phyloP scores from a whole-genome alignment of 2,888 invertebrate species.

The Tenthredo distinguenda region DNA sequence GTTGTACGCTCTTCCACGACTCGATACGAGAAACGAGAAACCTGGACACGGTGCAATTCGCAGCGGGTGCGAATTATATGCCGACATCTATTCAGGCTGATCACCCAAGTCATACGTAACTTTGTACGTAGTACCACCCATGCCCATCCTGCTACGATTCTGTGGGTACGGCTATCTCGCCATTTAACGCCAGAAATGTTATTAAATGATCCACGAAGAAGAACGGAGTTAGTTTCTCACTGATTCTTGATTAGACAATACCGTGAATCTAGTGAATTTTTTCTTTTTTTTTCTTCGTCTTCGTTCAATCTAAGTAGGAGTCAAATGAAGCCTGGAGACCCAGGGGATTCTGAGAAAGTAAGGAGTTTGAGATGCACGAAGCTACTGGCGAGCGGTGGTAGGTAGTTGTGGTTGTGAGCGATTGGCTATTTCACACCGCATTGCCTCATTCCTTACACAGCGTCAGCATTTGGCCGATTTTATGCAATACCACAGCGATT shows the following conservation, averaged over 20 bases:
- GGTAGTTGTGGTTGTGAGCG: slow-evolving; percentile 61
- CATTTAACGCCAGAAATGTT: background rate
- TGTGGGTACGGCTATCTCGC: slow-evolving; percentile 5
- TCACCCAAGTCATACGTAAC: slow-evolving; percentile 14
- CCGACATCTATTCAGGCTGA: background rate
- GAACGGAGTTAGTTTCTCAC: background rate
- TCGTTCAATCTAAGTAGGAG: background rate
- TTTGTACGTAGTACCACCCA: background rate
- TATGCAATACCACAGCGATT: slow-evolving; percentile 65
- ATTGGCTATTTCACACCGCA: slow-evolving; percentile 72
- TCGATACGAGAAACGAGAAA: background rate
- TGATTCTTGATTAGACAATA: background rate
- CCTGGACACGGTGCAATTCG: background rate
- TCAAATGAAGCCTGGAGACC: background rate
- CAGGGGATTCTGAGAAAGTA: background rate
- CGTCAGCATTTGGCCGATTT: slow-evolving; percentile 65
- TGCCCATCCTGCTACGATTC: slow-evolving; percentile 3
- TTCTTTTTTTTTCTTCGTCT: background rate
- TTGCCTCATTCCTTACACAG: slow-evolving; percentile 63
- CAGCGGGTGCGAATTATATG: slow-evolving; percentile 24
- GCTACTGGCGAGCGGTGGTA: background rate
- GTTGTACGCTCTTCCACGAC: slow-evolving; percentile 1
- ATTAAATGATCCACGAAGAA: background rate
- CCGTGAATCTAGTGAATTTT: background rate
- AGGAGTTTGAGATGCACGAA: slow-evolving; percentile 8